Conservation (phyloP, 2,797 vertebrate genomes). For the Fundulus diaphanus region DNA sequence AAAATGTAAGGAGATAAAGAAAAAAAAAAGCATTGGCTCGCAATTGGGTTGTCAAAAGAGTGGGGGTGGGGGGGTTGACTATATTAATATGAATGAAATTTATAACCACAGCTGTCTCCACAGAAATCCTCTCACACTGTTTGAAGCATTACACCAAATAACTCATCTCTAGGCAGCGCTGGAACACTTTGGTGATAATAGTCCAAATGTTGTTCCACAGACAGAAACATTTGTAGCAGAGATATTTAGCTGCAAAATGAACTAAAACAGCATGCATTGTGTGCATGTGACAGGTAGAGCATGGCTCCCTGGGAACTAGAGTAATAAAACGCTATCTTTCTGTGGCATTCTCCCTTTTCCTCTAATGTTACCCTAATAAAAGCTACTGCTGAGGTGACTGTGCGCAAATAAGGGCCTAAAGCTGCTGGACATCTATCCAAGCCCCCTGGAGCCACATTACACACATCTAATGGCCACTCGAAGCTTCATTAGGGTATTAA, state of each 20-base stretch:
- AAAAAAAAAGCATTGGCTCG: constrained; percentile 63
- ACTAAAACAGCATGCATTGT: constrained; percentile 78
- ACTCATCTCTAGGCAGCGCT: constrained; percentile 53
- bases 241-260: constrained; percentile 80
- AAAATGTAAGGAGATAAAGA: constrained; percentile 81
- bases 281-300: constrained; percentile 88
- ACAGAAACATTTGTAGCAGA: constrained; percentile 71
- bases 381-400: constrained; percentile 93
- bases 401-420: constrained; percentile 92
- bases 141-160: constrained; percentile 62
- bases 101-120: constrained; percentile 65
- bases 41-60: constrained; percentile 79
- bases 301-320: constrained; percentile 91
- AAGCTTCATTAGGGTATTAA: constrained; percentile 99
- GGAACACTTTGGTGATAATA: constrained; percentile 72
- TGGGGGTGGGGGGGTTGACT: constrained; percentile 53
- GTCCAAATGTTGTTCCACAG: constrained; percentile 66
- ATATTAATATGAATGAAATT: constrained; percentile 77
- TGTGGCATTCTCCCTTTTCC: constrained; percentile 84
- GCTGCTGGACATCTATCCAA: constrained; percentile 93
- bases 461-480: constrained; percentile 94
- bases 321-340: constrained; percentile 93
- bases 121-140: constrained; percentile 57
- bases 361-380: constrained; percentile 95
- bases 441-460: constrained; percentile 96